phyloP scores from a whole-genome alignment of 1,140 invertebrate genomes.

The Bilobella aurantiaca region DNA sequence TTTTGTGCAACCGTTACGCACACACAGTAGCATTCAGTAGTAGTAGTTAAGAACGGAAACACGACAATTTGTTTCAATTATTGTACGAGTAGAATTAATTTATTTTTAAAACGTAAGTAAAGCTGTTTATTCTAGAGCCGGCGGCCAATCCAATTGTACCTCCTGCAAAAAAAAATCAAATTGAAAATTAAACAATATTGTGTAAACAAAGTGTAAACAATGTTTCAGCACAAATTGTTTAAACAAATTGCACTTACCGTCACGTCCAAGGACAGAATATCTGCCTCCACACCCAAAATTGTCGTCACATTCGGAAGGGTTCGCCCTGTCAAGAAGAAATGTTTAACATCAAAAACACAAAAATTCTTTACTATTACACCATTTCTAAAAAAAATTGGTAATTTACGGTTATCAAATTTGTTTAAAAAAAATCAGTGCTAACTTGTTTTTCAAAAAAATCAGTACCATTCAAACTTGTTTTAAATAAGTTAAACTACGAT shows the following conservation, averaged over 20 bases:
- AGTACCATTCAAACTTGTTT: background rate
- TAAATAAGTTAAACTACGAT: background rate
- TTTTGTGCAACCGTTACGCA: too few relatives aligned
- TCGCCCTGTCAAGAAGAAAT: conserved; percentile 54
- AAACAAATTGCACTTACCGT: conserved; percentile 46
- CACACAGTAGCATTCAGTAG: too few relatives aligned
- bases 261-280: conserved; percentile 60
- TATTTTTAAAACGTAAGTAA: too few relatives aligned
- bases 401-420: background rate
- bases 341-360: too few relatives aligned
- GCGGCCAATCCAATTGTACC: conserved; percentile 25
- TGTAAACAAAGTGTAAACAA: too few relatives aligned
- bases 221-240: background rate
- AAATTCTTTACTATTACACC: background rate
- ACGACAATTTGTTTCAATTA: too few relatives aligned
- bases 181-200: background rate
- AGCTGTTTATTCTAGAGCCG: conserved; percentile 1
- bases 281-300: conserved; percentile 48
- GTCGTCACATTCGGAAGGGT: conserved; percentile 61
- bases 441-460: too few relatives aligned
- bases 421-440: background rate
- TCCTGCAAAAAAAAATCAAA: conserved; percentile 12
- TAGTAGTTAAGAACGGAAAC: too few relatives aligned
- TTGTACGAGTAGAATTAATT: too few relatives aligned
- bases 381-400: background rate